phyloP scores from a whole-genome alignment of 1,140 invertebrate genomes.

The Wasmannia auropunctata region DNA sequence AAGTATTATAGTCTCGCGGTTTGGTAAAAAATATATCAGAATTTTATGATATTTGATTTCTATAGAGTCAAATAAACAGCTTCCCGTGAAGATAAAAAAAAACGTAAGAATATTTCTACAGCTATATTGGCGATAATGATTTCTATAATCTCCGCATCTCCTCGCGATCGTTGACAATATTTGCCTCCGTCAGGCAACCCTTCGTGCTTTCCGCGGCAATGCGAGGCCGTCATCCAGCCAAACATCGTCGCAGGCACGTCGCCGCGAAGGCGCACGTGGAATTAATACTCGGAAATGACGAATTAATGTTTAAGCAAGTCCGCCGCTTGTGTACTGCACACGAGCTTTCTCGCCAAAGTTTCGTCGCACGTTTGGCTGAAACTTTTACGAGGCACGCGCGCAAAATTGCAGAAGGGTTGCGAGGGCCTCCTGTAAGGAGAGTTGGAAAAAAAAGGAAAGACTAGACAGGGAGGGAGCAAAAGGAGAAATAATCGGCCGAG shows the following conservation, averaged over 20 bases:
- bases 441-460: neutral
- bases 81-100: neutral
- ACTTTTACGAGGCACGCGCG: slow-evolving; percentile 67
- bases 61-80: too few species aligned
- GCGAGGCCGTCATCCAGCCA: neutral
- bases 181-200: neutral
- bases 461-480: neutral
- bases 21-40: neutral
- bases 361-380: slow-evolving; percentile 57
- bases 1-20: neutral
- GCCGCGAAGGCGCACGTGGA: slow-evolving; percentile 30
- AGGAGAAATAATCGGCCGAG: slow-evolving; percentile 19
- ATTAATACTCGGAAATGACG: slow-evolving; percentile 68
- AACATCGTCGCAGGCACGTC: neutral
- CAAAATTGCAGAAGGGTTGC: slow-evolving; percentile 63
- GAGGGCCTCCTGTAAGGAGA: neutral
- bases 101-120: neutral
- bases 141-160: too few species aligned
- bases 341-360: slow-evolving; percentile 7
- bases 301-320: slow-evolving; percentile 68
- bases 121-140: neutral
- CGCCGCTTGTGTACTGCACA: neutral
- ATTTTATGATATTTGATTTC: too few species aligned
- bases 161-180: neutral
- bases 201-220: neutral